Base-by-base conservation (phyloP, 1,140 invertebrate species). In the Lordiphosa stackelbergi region DNA sequence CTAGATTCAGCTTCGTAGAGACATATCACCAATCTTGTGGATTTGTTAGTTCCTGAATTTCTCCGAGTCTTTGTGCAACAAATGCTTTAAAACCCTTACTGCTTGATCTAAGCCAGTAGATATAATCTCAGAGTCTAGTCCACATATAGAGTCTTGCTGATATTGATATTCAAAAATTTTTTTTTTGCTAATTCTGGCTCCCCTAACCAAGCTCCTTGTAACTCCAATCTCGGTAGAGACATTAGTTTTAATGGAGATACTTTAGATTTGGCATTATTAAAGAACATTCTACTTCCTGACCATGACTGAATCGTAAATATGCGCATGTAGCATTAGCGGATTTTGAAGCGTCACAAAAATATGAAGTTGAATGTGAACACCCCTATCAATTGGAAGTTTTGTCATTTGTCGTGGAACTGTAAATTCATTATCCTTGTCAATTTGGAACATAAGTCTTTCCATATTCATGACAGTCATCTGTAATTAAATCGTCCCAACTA, bases 1-100 rank as follows among this genome's bases (percentile, higher is more conserved):
- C 73, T 9, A 66, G 54, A 40, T 84, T 84, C 11, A 57, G 41
- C 12, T 28, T 28, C 2, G 24, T 28, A 5, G 24, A 7, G 7
- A 16, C 38, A 22, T 51, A 4, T 40, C 13, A 42, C 9, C 16
- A 48, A 12, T 48, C 10, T 13, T 10, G 5, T 12, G 28, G 6
- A 35, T 48, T 34, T 36, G 19, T 45, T 5, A 31, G 12, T 45
- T 45, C 43, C 7, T 45, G 24, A 31, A 45, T 28, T 11, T 45
- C 42, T 5, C n/a, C 22, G 5, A 11, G 11, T 45, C 24, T 24
- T 45, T 45, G 24, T 7, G 43, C 19, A n/a, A 45, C 22, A 11
- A 45, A 45, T 2, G 12, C 28, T 24, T 31, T 28, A 5, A 31
- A 31, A 11, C 22, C 6, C 12, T 45, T 45, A 11, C n/a, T 9